These are phyloP conservation scores for Vanessa atalanta DNA, from an alignment of 1,140 invertebrate genomes.

Conservation along the genomic window DNA sequence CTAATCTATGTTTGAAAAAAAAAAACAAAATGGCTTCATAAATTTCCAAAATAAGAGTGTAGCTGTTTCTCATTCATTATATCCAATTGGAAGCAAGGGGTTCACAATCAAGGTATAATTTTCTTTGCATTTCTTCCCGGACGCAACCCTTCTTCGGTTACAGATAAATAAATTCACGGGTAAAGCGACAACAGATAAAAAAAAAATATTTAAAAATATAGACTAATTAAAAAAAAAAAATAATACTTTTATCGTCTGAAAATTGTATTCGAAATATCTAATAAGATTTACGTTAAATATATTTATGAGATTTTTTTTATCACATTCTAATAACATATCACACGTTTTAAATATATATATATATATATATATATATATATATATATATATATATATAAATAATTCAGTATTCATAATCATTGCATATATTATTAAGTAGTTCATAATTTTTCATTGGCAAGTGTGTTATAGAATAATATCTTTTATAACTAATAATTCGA, in stretches of 20 bases:
- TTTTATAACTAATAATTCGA: neutral
- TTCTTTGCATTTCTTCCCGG: conserved; percentile 30
- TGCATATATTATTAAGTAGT: no score
- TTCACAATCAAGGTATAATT: conserved; percentile 23
- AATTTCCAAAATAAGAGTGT: conserved; percentile 24
- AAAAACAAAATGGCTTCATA: conserved; percentile 9
- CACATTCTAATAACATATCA: no score
- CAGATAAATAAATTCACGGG: conserved; percentile 20
- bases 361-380: no score
- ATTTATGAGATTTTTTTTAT: no score
- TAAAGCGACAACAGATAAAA: conserved; percentile 21
- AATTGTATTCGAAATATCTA: neutral
- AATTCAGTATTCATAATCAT: no score
- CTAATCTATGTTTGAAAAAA: no score
- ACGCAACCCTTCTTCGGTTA: conserved; percentile 16
- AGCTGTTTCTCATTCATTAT: conserved; percentile 26
- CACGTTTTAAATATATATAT: no score
- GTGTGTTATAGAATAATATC: no score
- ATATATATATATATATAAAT: no score
- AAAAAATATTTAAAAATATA: neutral
- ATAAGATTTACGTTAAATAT: no score
- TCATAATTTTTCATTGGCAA: no score
- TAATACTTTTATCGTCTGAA: neutral
- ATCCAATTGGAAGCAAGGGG: conserved; percentile 25
- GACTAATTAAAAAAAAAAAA: neutral